Evolutionary conservation across 2,888 invertebrate species (phyloP).

Genomic region (Drosophila subquinaria): DNA sequence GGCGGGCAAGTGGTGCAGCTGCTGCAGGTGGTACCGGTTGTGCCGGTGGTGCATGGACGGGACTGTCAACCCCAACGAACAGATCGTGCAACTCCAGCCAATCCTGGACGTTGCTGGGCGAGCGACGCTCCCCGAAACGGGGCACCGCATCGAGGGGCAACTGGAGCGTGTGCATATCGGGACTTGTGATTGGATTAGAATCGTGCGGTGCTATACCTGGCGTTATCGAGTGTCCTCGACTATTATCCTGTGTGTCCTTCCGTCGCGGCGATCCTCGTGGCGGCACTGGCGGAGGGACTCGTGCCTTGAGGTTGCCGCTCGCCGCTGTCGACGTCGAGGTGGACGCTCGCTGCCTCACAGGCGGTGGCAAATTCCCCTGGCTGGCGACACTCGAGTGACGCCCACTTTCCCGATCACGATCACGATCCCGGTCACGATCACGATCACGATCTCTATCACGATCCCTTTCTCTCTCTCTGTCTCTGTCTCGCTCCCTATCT

Average conservation of each 20-base stretch:
- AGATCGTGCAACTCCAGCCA: slow-evolving; percentile 85
- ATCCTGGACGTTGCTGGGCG: slow-evolving; percentile 85
- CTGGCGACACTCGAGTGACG: slow-evolving; percentile 32
- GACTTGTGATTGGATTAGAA: slow-evolving; percentile 36
- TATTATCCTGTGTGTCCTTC: slow-evolving; percentile 70
- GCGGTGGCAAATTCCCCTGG: slow-evolving; percentile 66
- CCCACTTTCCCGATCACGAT: slow-evolving; percentile 49
- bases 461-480: slow-evolving; percentile 32
- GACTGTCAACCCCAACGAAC: slow-evolving; percentile 63
- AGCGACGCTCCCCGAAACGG: slow-evolving; percentile 84
- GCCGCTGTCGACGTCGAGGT: slow-evolving; percentile 86
- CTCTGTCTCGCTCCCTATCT: slow-evolving; percentile 46
- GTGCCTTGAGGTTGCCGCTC: slow-evolving; percentile 87
- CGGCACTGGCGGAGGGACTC: slow-evolving; percentile 95
- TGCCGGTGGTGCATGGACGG: slow-evolving; percentile 16
- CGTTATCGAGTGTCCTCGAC: slow-evolving; percentile 65
- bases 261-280: slow-evolving; percentile 92
- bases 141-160: slow-evolving; percentile 73
- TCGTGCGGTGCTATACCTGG: slow-evolving; percentile 73
- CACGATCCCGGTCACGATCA: slow-evolving; percentile 18
- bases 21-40: neutral
- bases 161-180: slow-evolving; percentile 52
- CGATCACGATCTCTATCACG: slow-evolving; percentile 26
- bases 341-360: slow-evolving; percentile 83
- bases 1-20: slow-evolving; percentile 25